These are phyloP conservation scores for Loris lydekkerianus DNA, from an alignment of 2,797 vertebrate species.

Conservation along the genomic window DNA sequence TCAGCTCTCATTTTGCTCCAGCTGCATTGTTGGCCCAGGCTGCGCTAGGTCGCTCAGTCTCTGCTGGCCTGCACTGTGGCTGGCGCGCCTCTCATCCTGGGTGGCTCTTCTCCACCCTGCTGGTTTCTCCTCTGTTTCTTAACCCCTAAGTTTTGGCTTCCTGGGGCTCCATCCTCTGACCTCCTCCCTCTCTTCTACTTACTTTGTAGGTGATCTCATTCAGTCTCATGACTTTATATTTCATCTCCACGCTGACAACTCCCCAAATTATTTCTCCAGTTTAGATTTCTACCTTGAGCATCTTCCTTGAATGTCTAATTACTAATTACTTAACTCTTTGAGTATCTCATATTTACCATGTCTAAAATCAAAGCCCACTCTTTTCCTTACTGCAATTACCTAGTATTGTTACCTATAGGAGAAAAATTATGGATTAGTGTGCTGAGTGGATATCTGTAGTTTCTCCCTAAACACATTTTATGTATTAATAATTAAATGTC, in stretches of 20 bases:
- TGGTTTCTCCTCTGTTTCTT: background rate
- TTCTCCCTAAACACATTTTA: background rate
- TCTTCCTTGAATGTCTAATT: background rate
- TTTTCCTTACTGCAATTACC: background rate
- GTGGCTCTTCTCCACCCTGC: background rate
- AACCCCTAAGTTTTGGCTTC: background rate
- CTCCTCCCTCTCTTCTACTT: background rate
- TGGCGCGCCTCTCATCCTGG: accelerated
- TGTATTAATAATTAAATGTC: background rate
- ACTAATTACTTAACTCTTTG: background rate
- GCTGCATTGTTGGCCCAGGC: background rate
- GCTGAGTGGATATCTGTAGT: background rate
- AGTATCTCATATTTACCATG: background rate
- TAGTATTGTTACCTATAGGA: background rate
- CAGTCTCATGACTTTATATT: background rate
- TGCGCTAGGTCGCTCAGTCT: accelerated
- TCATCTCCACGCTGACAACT: background rate
- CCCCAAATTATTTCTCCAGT: background rate
- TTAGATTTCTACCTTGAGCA: background rate
- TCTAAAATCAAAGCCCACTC: background rate
- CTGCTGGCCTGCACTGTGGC: background rate
- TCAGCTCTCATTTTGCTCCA: background rate
- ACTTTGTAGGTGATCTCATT: background rate
- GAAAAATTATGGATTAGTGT: background rate
- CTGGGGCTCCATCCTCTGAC: background rate